A percentile compares a stretch with the other conserved stretches of the same genome.
Evolutionary conservation across 2,888 invertebrate species (phyloP).

Genomic region (Ptycholaimellus sp.): DNA sequence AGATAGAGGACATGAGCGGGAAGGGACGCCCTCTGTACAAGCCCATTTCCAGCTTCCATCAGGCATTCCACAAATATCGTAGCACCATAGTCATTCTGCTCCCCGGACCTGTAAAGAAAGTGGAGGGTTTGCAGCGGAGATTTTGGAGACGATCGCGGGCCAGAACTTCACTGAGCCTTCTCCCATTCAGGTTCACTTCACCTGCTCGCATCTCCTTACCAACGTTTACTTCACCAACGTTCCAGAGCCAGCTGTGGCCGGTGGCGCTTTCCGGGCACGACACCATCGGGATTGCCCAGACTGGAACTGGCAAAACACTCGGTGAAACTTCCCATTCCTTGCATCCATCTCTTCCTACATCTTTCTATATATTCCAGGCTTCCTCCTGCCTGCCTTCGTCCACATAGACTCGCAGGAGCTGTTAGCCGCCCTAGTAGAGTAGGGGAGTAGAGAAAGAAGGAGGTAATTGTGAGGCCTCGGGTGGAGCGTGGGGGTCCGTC

Average conservation of each 20-base stretch:
- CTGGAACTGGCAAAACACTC: slow-evolving; percentile 55
- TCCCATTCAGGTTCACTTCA: slow-evolving; percentile 60
- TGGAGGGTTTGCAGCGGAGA: slow-evolving; percentile 38
- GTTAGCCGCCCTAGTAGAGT: slow-evolving; percentile 29
- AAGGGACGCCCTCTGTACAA: slow-evolving; percentile 40
- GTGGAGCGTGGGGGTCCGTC: slow-evolving; percentile 42
- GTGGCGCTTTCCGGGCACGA: slow-evolving; percentile 53
- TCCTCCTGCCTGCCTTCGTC: slow-evolving; percentile 66
- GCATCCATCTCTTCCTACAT: too few species aligned
- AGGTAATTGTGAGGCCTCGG: too few species aligned
- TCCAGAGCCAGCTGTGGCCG: slow-evolving; percentile 67
- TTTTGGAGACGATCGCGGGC: slow-evolving; percentile 51
- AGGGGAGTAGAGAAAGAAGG: slow-evolving; percentile 7
- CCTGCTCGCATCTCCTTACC: too few species aligned
- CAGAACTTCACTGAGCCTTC: slow-evolving; percentile 57
- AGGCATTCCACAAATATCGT: slow-evolving; percentile 52
- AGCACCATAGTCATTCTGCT: too few species aligned
- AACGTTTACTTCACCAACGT: too few species aligned
- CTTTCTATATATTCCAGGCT: too few species aligned
- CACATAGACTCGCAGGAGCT: slow-evolving; percentile 60
- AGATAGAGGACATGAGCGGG: slow-evolving; percentile 34
- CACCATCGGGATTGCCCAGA: slow-evolving; percentile 81
- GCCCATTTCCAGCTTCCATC: slow-evolving; percentile 53
- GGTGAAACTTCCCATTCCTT: too few species aligned
- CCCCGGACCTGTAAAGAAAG: too few species aligned